Evolutionary conservation across 2,113 vertebrate species (phyloP), one percentile per base, ranked within the genome.

Genomic region (Catharus bicknelli): DNA sequence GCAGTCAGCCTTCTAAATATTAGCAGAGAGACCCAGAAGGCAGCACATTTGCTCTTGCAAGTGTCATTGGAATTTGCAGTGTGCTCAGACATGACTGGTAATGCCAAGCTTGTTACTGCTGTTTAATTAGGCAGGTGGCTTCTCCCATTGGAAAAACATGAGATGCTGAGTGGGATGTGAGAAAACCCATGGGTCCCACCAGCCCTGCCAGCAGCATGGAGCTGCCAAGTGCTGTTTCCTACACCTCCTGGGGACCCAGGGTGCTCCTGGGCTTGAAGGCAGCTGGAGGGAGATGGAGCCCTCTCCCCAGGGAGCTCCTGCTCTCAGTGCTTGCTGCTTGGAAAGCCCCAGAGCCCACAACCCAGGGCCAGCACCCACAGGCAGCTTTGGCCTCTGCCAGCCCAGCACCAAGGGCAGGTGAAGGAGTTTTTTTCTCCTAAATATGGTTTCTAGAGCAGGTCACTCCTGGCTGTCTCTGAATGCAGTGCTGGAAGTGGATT

Each of bases 121-220:
- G 72, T 61, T 90, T 80, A 83, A 93, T 95, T 70, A 94, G 90
- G 63, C 69, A 90, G 81, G 82, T 92, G 77, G n/a, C 75, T 94
- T 88, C 64, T 95, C 72, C 79, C 34, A 14, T 48, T 74, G 61
- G 79, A 68, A 92, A 91, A 81, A 54, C 51, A 47, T 5, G 43
- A 57, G 61, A 30, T 47, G 34, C 29, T 7, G 42, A 70, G 50
- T 1, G 3, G 48, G 58, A 48, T 43, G 19, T 12, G 15, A 62
- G 50, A n/a, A 92, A 77, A 83, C 32, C 79, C 67, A 57, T 16
- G n/a, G 42, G 45, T 61, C 48, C 45, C 54, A 72, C 45, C 15
- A 51, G 75, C 21, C 26, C 61, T 15, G 3, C 18, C 42, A 40
- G 30, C 5, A 10, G 29, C 53, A 43, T 0, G 2, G 67, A 83